A percentile compares a stretch with the other conserved stretches of the same genome.
Evolutionary conservation across 2,113 vertebrate species (phyloP).

Genomic region (Salvator merianae): DNA sequence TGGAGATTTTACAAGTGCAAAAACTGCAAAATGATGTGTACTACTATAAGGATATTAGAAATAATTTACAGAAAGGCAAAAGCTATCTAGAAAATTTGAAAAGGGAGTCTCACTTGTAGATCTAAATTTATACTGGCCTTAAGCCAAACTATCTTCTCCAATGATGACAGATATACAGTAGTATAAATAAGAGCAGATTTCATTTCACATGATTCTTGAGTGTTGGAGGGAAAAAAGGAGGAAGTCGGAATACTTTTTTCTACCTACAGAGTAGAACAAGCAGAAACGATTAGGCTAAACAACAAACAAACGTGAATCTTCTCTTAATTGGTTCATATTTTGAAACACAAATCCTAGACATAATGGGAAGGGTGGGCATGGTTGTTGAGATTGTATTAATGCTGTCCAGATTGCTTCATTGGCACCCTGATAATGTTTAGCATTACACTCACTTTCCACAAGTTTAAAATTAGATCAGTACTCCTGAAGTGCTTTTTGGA

Average conservation of each 20-base stretch:
- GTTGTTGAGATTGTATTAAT: not conserved
- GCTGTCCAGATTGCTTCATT: not conserved
- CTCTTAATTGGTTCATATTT: not conserved
- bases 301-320: not conserved
- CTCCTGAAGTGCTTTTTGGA: not conserved
- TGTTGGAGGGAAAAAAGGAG: not conserved
- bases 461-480: not conserved
- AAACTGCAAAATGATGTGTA: not conserved
- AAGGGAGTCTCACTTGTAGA: not conserved
- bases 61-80: not conserved
- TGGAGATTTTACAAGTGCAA: not conserved
- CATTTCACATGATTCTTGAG: not conserved
- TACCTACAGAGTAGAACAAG: not conserved
- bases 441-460: not conserved
- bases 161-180: not conserved
- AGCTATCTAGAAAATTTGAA: constrained; percentile 1
- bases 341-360: not conserved
- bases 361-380: not conserved
- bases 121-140: constrained; percentile 18
- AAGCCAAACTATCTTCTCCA: constrained; percentile 1
- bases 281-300: not conserved
- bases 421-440: not conserved
- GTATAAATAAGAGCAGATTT: constrained; percentile 8
- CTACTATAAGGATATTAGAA: not conserved
- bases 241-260: not conserved